A percentile compares a stretch with the other conserved stretches of the same genome.
Conservation (phyloP, 2,888 invertebrate species). For the Agrochola lota region DNA sequence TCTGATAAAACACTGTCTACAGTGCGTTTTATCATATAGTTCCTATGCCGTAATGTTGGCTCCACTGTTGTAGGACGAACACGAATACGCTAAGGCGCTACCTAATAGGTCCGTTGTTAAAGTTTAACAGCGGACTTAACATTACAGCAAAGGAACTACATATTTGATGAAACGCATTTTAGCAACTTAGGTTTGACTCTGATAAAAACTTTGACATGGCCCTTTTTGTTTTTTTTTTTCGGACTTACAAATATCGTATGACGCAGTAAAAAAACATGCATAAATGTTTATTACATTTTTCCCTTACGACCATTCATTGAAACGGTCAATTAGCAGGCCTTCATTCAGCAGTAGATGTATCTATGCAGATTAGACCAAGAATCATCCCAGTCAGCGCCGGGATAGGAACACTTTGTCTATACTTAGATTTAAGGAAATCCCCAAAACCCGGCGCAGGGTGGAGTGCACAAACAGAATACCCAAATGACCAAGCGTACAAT, state of each 20-base stretch:
- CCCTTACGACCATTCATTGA: background rate
- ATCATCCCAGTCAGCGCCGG: slow-evolving; percentile 11
- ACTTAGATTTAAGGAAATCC: slow-evolving; percentile 1
- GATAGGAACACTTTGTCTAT: background rate
- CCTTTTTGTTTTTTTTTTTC: no score
- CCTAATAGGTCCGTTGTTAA: no score
- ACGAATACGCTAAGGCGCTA: no score
- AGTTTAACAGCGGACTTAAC: no score
- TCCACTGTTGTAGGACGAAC: no score
- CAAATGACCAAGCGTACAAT: background rate
- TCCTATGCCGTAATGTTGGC: no score
- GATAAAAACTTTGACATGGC: background rate
- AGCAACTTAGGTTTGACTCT: background rate
- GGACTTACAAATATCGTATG: background rate
- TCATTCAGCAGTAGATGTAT: background rate
- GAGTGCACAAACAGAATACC: slow-evolving; percentile 19
- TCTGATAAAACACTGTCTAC: no score
- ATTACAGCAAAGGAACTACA: no score
- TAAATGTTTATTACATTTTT: background rate
- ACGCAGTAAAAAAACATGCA: background rate
- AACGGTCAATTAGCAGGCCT: background rate
- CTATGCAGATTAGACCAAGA: background rate
- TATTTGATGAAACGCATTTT: background rate
- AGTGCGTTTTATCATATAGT: no score
- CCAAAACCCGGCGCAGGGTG: slow-evolving; percentile 27